Evolutionary conservation across 2,888 invertebrate genomes (phyloP), one percentile per base, ranked within the genome.

Genomic region (Rhogogaster chlorosoma): DNA sequence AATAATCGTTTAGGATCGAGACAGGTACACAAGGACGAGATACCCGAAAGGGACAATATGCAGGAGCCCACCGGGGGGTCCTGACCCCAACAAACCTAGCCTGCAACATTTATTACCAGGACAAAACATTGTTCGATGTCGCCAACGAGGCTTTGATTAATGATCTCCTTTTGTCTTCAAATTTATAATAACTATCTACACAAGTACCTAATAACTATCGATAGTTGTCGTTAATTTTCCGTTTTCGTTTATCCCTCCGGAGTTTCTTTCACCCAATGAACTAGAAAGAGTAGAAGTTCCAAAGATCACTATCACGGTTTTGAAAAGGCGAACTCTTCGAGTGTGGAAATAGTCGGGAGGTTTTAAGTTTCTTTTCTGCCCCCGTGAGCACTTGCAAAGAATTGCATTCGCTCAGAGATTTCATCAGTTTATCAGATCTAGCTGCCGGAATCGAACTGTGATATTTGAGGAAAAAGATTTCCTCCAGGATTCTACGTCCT

Each of bases 141-240:
- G 84, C 80, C 77, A 89, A 88, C 88, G 89, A 87, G 84, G 75
- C 53, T 85, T 87, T 88, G 87, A 88, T 89, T 87, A 87, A 90
- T 89, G 89, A 85, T 82, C 78, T 86, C 86, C 86, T 87, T 87
- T 83, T 77, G 86, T 80, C 84, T 84, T 67, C 82, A 85, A 85
- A 88, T 87, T 89, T 87, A 87, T 89, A 89, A 87, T 57, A 85
- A 85, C 84, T 45, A 10, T 49, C 29, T 38, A 38, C 73, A n/a
- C 42, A 70, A 32, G 26, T 45, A 22, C n/a, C n/a, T n/a, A n/a
- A n/a, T 9, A 38, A n/a, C 12, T 45, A 26, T 12, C n/a, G 26
- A 75, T 26, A 67, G 29, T 70, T 36, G 15, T 36, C 70, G 36
- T 70, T 70, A 26, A 61, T 10, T 12, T 61, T 61, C 1, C 10